Evolutionary conservation across 1,140 invertebrate species (phyloP).

Genomic region (Solenopsis fugax): DNA sequence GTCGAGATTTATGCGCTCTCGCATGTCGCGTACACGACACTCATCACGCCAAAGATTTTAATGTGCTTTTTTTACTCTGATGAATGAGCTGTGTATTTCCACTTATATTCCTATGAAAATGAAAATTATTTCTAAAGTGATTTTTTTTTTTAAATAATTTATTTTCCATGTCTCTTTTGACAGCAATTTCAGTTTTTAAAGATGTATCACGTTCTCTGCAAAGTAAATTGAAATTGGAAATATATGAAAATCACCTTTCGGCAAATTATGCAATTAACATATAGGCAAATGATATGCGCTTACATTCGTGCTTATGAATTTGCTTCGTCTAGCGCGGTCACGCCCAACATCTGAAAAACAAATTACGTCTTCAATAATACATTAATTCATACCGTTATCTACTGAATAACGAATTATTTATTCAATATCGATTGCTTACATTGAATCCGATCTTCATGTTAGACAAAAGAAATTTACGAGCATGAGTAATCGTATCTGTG

Average conservation of each 20-base stretch:
- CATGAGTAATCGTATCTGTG: not conserved
- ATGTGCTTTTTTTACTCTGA: conserved; percentile 2
- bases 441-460: conserved; percentile 21
- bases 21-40: not conserved
- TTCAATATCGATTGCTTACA: not conserved
- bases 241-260: too few relatives aligned
- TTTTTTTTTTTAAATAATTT: not conserved
- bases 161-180: not conserved
- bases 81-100: not conserved
- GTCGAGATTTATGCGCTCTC: conserved; percentile 38
- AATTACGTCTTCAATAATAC: conserved; percentile 27
- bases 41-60: conserved; percentile 30
- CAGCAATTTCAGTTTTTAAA: not conserved
- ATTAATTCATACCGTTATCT: not conserved
- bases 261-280: too few relatives aligned
- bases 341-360: conserved; percentile 46
- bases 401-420: conserved; percentile 1
- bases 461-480: conserved; percentile 37
- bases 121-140: not conserved
- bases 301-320: conserved; percentile 16
- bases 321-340: conserved; percentile 39
- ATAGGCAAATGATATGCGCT: not conserved
- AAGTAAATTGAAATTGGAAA: too few relatives aligned
- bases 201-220: too few relatives aligned
- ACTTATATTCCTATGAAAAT: not conserved